These are phyloP conservation scores for Physella acuta DNA, from an alignment of 1,140 invertebrate genomes.

Conservation along the genomic window DNA sequence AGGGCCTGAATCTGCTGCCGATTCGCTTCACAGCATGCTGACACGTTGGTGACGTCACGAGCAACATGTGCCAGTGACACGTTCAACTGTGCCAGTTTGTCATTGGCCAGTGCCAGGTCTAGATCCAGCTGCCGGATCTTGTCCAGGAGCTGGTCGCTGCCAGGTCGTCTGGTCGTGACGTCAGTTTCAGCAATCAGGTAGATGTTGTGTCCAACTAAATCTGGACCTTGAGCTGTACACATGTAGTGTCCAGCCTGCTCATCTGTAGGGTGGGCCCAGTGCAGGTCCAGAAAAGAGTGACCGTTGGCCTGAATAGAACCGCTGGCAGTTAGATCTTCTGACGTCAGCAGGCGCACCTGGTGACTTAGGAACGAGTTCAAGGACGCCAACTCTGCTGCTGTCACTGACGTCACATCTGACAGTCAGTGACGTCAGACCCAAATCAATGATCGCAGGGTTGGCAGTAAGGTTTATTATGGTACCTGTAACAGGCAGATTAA, in stretches of 20 bases:
- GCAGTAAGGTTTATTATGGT: too few species aligned
- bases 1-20: too few species aligned
- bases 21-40: too few species aligned
- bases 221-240: not conserved
- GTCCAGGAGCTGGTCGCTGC: not conserved
- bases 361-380: not conserved
- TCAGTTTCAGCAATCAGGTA: not conserved
- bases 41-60: too few species aligned
- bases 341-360: not conserved
- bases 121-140: not conserved
- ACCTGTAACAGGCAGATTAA: too few species aligned
- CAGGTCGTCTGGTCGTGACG: not conserved
- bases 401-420: too few species aligned
- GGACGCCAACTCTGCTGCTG: not conserved
- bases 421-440: too few species aligned
- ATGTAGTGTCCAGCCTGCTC: not conserved
- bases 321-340: not conserved
- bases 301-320: not conserved
- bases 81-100: too few species aligned
- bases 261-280: not conserved
- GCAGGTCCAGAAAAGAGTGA: not conserved
- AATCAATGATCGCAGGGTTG: too few species aligned
- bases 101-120: too few species aligned
- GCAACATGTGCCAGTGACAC: too few species aligned
- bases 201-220: not conserved